A percentile compares a stretch with the other conserved stretches of the same genome.
Conservation (phyloP, 2,888 invertebrate species). For the Meloe dianella region DNA sequence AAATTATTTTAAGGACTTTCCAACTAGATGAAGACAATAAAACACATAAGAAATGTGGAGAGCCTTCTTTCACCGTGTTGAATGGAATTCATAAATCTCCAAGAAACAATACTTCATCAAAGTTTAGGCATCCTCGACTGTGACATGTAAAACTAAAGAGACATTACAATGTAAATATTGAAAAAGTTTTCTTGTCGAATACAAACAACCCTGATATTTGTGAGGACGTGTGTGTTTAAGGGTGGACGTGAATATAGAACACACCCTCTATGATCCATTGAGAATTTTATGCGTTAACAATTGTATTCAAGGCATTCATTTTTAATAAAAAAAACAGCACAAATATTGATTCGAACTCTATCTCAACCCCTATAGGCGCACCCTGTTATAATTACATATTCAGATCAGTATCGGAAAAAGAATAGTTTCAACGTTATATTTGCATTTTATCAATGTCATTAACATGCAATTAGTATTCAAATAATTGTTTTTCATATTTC, state of each 20-base stretch:
- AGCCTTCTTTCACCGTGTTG: neutral
- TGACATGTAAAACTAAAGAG: constrained; percentile 19
- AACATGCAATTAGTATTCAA: constrained; percentile 12
- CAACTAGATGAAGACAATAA: neutral
- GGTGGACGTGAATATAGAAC: neutral
- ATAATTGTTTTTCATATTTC: too few species aligned
- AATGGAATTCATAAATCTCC: constrained; percentile 26
- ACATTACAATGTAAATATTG: constrained; percentile 29
- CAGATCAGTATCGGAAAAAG: neutral
- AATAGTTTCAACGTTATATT: neutral
- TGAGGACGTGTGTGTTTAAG: neutral
- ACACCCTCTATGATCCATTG: neutral
- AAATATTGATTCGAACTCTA: too few species aligned
- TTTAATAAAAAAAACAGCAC: too few species aligned
- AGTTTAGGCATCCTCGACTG: constrained; percentile 15
- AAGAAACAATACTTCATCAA: constrained; percentile 26
- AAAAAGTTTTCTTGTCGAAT: constrained; percentile 22
- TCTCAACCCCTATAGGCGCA: too few species aligned
- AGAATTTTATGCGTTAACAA: neutral
- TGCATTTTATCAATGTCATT: neutral
- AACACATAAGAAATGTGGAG: neutral
- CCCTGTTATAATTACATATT: neutral
- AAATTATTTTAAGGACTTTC: neutral
- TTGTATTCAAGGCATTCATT: too few species aligned
- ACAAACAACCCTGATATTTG: neutral